phyloP scores from a whole-genome alignment of 2,113 vertebrate species.

The Lepus timidus region DNA sequence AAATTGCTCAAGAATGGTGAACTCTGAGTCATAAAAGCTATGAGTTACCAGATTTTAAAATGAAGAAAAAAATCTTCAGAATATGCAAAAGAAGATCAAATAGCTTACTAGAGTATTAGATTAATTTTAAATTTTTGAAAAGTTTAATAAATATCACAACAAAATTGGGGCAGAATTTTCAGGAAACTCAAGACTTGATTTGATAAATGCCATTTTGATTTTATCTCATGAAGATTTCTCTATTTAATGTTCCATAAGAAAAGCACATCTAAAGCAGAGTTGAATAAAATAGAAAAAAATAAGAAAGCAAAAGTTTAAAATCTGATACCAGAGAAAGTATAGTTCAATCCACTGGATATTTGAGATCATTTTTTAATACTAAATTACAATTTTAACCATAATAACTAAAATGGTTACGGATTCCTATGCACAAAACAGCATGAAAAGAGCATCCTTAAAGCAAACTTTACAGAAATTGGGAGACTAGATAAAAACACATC shows the following conservation, averaged over 20 bases:
- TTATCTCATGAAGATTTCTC: background rate
- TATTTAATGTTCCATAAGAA: background rate
- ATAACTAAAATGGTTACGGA: background rate
- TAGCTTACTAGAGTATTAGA: background rate
- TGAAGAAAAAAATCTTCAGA: background rate
- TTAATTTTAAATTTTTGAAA: background rate
- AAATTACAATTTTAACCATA: background rate
- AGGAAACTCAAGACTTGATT: background rate
- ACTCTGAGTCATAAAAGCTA: background rate
- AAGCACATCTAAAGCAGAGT: background rate
- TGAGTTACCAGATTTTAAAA: background rate
- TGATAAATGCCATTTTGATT: slow-evolving; percentile 15
- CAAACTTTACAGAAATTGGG: background rate
- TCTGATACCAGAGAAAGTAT: background rate
- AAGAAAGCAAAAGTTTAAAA: background rate
- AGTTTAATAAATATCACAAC: background rate
- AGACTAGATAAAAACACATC: background rate
- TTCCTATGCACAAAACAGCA: background rate
- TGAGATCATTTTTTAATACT: background rate
- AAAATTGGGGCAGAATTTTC: background rate
- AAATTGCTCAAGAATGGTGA: background rate
- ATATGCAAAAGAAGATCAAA: background rate
- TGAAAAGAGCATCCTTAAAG: background rate
- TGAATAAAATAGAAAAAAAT: background rate
- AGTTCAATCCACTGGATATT: background rate